Conservation (phyloP, 2,797 vertebrate species). For the Cetoscarus ocellatus region DNA sequence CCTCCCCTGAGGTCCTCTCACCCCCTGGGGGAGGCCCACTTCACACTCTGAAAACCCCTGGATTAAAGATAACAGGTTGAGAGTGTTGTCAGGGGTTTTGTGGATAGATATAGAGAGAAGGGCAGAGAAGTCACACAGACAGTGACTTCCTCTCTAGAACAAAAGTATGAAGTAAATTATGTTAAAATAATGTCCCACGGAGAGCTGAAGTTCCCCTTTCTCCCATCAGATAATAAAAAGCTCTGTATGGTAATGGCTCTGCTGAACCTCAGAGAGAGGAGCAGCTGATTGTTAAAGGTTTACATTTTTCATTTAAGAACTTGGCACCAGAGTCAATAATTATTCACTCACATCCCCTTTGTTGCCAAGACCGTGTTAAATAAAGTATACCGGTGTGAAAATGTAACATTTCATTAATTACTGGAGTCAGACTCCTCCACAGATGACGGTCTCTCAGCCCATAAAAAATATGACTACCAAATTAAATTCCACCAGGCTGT, state of each 20-base stretch:
- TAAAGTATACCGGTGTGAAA: constrained; percentile 50
- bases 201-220: background rate
- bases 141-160: background rate
- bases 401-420: constrained; percentile 56
- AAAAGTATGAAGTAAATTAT: constrained; percentile 4
- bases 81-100: too few species aligned
- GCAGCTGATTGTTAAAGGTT: constrained; percentile 8
- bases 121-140: background rate
- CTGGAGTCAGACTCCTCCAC: constrained; percentile 32
- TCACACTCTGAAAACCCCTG: too few species aligned
- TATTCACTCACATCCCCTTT: constrained; percentile 22
- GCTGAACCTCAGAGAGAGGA: background rate
- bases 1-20: too few species aligned
- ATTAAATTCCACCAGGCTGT: constrained; percentile 69
- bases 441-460: constrained; percentile 12
- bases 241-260: background rate
- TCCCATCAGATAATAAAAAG: constrained; percentile 7
- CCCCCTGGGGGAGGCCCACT: too few species aligned
- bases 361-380: constrained; percentile 31
- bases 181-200: background rate
- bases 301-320: constrained; percentile 30
- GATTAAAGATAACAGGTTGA: constrained; percentile 3
- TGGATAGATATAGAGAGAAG: background rate
- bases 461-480: constrained; percentile 47
- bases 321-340: constrained; percentile 20